A percentile compares a stretch with the other conserved stretches of the same genome.
Conservation (phyloP, 2,797 vertebrate genomes). For the Calcarius lapponicus region DNA sequence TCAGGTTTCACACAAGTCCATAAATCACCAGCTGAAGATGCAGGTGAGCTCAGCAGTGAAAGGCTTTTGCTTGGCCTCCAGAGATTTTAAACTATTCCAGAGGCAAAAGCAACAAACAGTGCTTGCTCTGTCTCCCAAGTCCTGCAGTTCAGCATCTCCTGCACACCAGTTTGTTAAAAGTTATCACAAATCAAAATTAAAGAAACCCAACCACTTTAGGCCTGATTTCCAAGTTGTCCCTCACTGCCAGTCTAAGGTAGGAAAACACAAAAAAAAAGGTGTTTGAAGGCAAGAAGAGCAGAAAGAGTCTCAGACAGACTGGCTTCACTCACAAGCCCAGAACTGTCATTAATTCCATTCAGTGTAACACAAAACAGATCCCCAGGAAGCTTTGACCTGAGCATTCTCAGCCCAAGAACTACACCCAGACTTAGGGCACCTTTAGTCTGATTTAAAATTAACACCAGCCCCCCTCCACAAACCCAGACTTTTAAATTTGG, state of each 20-base stretch:
- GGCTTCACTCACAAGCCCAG: not conserved
- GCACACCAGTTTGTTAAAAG: not conserved
- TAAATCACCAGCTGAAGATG: not conserved
- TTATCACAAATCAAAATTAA: not conserved
- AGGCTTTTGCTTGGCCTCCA: not conserved
- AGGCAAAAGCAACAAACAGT: not conserved
- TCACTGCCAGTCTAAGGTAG: not conserved
- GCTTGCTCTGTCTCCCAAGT: not conserved
- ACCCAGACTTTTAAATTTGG: not conserved
- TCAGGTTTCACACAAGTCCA: not conserved
- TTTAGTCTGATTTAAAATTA: not conserved
- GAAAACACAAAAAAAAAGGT: not conserved
- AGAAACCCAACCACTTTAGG: not conserved
- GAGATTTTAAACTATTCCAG: not conserved
- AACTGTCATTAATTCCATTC: rapidly evolving
- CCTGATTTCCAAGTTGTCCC: not conserved
- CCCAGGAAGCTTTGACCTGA: not conserved
- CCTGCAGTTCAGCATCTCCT: not conserved
- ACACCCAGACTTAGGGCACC: not conserved
- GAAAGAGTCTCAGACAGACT: not conserved
- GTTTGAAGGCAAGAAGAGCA: not conserved
- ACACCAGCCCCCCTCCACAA: not conserved
- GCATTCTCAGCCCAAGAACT: not conserved
- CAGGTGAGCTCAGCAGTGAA: not conserved
- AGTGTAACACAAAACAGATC: not conserved